These are phyloP conservation scores for Cryptoleucopteryx plumbea DNA, from an alignment of 2,113 vertebrate species.

Conservation along the genomic window DNA sequence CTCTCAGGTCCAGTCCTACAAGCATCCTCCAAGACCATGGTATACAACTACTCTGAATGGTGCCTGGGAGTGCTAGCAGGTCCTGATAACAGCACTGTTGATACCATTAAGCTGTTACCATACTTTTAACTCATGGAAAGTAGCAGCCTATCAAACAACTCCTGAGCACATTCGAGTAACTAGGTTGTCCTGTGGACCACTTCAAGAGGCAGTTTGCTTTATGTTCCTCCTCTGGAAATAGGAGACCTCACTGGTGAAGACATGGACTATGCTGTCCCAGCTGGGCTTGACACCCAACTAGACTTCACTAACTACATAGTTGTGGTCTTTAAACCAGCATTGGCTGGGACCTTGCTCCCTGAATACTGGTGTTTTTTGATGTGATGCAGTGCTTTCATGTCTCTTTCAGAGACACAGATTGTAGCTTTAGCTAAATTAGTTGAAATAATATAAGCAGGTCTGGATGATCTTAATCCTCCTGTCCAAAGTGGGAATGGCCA, in stretches of 20 bases:
- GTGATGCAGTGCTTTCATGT: neutral
- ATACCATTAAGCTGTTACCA: neutral
- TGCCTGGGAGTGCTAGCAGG: neutral
- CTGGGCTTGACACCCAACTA: neutral
- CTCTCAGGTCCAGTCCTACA: neutral
- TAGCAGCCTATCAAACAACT: neutral
- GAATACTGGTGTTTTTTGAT: neutral
- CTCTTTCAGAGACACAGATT: neutral
- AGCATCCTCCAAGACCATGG: neutral
- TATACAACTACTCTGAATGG: too few species aligned
- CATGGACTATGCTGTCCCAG: neutral
- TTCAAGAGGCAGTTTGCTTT: neutral
- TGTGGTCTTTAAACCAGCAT: neutral
- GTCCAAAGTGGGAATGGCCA: neutral
- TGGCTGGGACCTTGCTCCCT: neutral
- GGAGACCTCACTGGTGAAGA: neutral
- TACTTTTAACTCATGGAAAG: neutral
- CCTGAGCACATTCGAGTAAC: neutral
- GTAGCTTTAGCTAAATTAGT: neutral
- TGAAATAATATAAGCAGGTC: neutral
- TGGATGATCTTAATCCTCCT: neutral
- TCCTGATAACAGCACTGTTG: neutral
- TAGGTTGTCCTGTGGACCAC: neutral
- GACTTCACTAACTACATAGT: neutral
- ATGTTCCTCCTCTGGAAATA: neutral